Base-by-base conservation (phyloP, 2,797 vertebrate species). In the Melanotaenia pygmaea region DNA sequence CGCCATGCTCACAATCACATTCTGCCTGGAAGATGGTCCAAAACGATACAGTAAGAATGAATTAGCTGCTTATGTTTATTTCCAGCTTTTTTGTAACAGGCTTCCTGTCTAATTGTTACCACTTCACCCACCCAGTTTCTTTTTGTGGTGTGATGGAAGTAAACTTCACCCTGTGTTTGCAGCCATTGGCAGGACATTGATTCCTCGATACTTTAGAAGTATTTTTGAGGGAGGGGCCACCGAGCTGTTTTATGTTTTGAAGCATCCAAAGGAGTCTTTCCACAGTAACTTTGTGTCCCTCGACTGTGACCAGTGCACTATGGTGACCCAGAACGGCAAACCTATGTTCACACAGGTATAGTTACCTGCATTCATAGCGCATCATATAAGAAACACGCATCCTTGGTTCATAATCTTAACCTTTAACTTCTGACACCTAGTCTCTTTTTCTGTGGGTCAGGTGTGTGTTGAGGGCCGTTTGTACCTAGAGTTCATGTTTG, bases 11-110 rank as follows among this genome's bases (percentile, higher is more conserved):
- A 99, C 98, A 80, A 96, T 99, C 89, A 99, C 98, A 58, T 99
- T 99, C 93, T 99, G 98, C 89, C 93, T 99, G 93, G 98, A 99
- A 89, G 98, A 99, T 88, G 98, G 98, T 93, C 98, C 98, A 94
- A 99, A 99, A 94, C 95, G 97, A 95, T 99, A 99, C 56, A 99
- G 98, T 99, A 88, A 96, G 97, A 32, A 34, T 20, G 2, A 40
- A 35, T 28, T 16, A 47, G 47, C 14, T 56, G 54, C 26, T 35
- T 14, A 26, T 62, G 0, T 13, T 5, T 50, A n/a, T 56, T 32
- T 38, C 61, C 1, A 28, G 3, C 16, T 58, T 62, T 24, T 40
- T 40, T 8, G 11, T 64, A 38, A 24, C 24, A 14, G 28, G 26
- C 6, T 2, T 40, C 26, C 28, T 60, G 7, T n/a, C 6, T 24